Evolutionary conservation across 2,797 vertebrate genomes (phyloP).

Genomic region (Sphenopsis melanotis): DNA sequence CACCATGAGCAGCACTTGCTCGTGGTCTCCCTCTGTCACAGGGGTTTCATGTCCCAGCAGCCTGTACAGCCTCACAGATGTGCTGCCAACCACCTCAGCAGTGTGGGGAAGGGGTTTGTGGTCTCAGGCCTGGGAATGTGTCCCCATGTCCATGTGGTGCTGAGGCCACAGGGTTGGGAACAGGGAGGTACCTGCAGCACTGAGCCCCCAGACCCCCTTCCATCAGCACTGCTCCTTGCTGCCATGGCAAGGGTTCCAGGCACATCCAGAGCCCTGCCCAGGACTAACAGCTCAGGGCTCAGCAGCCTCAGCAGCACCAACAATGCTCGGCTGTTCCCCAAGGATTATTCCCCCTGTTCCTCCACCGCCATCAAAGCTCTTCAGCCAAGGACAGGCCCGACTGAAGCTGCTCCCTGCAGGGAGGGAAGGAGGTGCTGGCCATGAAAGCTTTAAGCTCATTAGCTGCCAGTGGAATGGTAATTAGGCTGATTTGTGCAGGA

Average conservation of each 20-base stretch:
- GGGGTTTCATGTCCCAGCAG: background rate
- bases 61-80: background rate
- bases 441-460: conserved; percentile 36
- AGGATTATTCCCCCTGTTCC: background rate
- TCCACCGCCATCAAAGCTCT: background rate
- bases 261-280: fast-evolving
- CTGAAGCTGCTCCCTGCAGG: background rate
- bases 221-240: fast-evolving
- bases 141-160: fast-evolving
- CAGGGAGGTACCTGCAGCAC: background rate
- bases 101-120: background rate
- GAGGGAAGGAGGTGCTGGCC: background rate
- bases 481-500: background rate
- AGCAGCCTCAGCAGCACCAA: background rate
- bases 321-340: background rate
- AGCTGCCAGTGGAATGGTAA: background rate
- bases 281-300: background rate
- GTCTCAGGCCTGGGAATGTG: fast-evolving
- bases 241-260: fast-evolving
- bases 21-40: fast-evolving
- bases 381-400: background rate
- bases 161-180: background rate
- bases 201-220: background rate
- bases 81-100: background rate
- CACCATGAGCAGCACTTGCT: background rate